Evolutionary conservation across 1,140 invertebrate genomes (phyloP), one percentile per base, ranked within the genome.

Genomic region (Acromyrmex heyeri): DNA sequence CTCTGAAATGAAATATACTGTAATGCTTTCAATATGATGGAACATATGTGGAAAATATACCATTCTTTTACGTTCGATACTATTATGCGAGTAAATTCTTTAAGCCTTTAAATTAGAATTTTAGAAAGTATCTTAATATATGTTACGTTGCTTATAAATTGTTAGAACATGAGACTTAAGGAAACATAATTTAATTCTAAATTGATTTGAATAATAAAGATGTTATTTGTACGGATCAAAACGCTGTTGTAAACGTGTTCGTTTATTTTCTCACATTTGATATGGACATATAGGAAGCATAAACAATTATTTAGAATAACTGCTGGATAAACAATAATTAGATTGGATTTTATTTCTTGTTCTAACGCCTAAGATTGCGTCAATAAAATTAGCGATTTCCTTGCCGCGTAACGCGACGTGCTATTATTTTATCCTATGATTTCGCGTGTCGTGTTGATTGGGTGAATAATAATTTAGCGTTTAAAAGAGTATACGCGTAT

Each of bases 381-480:
- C 16, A 18, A 7, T 53, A 24, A 64, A 79, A 79, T 67, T 65
- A 53, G 12, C 44, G 30, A 79, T 67, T 79, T 67, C 44, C 61
- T 79, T 53, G 27, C 38, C 24, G 76, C 16, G 34, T 16, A 27
- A 44, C 34, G 57, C 14, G 48, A 79, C 10, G 24, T 16, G 61
- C 44, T 79, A 24, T 53, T 67, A 79, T 67, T 67, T 53, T 53
- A 50, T 44, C 38, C 78, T 64, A 82, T 48, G 12, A 76, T 38
- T 57, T 57, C 61, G 48, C 48, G 27, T 21, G 65, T 50, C n/a
- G 30, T 65, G 70, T 86, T 64, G 67, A 55, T 64, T 53, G 57
- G 50, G 21, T 18, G 21, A 59, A 86, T 38, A 65, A 76, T 85
- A 75, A 75, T 85, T 62, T 62, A 75, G 10, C 73, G 73, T 78